Evolutionary conservation across 2,113 vertebrate genomes (phyloP).

Genomic region (Crotalus helleri): DNA sequence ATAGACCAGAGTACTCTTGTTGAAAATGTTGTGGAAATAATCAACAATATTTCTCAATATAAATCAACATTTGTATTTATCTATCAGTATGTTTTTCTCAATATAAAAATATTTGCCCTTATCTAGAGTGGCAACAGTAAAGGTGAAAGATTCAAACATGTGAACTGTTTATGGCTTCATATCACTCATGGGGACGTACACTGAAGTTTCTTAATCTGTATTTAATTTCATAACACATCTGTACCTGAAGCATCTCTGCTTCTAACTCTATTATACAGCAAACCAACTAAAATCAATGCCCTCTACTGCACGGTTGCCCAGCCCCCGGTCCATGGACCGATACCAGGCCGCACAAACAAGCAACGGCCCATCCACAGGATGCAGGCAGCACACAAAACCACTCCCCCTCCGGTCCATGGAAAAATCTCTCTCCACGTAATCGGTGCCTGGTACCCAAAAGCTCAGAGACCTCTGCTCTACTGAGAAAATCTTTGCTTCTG

Average conservation of each 20-base stretch:
- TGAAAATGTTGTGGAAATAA: not conserved
- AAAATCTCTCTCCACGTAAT: no score
- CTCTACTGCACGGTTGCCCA: not conserved
- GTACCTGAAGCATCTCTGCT: not conserved
- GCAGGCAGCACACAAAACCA: no score
- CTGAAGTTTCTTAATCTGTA: not conserved
- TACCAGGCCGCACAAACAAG: no score
- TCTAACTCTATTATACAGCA: not conserved
- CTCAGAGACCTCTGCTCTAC: not conserved
- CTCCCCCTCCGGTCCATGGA: no score
- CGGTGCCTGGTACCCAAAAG: no score
- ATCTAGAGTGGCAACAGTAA: not conserved
- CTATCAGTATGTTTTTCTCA: not conserved
- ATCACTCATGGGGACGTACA: not conserved
- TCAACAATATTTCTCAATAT: not conserved
- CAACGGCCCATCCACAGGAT: no score
- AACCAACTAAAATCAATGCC: not conserved
- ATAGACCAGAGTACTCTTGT: not conserved
- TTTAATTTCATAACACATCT: not conserved
- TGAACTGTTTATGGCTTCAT: not conserved
- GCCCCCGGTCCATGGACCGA: no score
- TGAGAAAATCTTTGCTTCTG: not conserved
- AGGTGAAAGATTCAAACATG: not conserved
- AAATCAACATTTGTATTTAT: not conserved
- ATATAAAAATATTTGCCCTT: not conserved